Evolutionary conservation across 2,888 invertebrate species (phyloP), one percentile per base, ranked within the genome.

Genomic region (Caenorhabditis auriculariae): DNA sequence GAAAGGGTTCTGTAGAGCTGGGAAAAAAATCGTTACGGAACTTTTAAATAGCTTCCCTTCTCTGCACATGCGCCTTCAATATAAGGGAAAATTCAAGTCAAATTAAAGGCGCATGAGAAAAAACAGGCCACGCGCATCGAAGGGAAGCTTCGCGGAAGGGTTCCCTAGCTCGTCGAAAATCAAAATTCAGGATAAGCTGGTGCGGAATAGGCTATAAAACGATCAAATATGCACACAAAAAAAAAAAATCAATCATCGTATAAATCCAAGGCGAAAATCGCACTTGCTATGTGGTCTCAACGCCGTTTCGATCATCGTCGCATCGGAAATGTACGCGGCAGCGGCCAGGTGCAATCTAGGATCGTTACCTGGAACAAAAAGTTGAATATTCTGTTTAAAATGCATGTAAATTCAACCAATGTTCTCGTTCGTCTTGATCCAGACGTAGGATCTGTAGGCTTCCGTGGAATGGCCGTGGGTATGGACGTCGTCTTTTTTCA

Each of bases 251-350:
- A n/a, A n/a, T 4, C 4, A 19, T 4, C 27, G 17, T 29, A 45
- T 9, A 45, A 45, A 24, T 27, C 7, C 17, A 5, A 9, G 35
- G 23, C 17, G 7, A 9, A 9, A 12, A 26, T 23, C 58, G 42
- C 21, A 71, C 71, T 65, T 57, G 21, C 66, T 62, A 27, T 69
- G 69, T 7, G 72, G 69, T 42, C 72, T 56, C 48, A 72, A 51
- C 0, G 72, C 72, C 0, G 72, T 72, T 46, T 72, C 69, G 51
- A 72, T 69, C 66, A 72, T 69, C 7, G 69, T 69, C 19, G 62
- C 61, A 66, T 84, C 84, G 0, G 82, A 82, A 66, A 84, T 81
- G 67, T 82, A 84, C 12, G 82, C 83, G 3, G 83, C 82, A 9
- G 81, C 82, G 57, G 83, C 83, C 54, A 82, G 80, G 64, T 84